These are phyloP conservation scores for Ectemnius lituratus DNA, from an alignment of 2,888 invertebrate genomes.

Conservation along the genomic window DNA sequence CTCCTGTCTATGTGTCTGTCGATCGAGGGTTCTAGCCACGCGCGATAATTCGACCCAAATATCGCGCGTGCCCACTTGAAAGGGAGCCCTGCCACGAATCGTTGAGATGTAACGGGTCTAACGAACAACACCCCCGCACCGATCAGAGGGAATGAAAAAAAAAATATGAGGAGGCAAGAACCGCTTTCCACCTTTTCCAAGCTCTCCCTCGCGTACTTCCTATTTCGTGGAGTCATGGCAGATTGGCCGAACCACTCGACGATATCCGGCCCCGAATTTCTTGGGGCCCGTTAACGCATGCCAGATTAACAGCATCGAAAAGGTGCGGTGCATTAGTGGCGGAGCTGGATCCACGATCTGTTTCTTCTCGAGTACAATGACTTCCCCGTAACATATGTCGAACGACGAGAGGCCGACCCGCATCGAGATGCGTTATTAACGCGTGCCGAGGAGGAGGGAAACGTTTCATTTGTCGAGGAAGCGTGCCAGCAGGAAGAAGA, in stretches of 20 bases:
- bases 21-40: conserved; percentile 17
- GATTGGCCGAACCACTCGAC: conserved; percentile 63
- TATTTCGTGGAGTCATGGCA: conserved; percentile 57
- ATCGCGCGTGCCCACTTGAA: conserved; percentile 26
- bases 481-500: conserved; percentile 14
- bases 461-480: conserved; percentile 21
- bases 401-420: conserved; percentile 63
- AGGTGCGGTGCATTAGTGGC: conserved; percentile 39
- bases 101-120: conserved; percentile 26
- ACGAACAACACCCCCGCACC: conserved; percentile 21
- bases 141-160: background rate
- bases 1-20: background rate
- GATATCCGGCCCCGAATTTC: conserved; percentile 68
- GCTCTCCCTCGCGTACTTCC: conserved; percentile 30
- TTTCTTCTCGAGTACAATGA: conserved; percentile 59
- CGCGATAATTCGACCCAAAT: background rate
- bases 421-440: conserved; percentile 72
- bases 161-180: conserved; percentile 19
- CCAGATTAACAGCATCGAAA: conserved; percentile 61
- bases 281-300: conserved; percentile 56
- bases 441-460: conserved; percentile 34
- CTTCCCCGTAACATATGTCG: conserved; percentile 71
- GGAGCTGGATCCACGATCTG: conserved; percentile 39
- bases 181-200: conserved; percentile 27
- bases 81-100: conserved; percentile 19